Evolutionary conservation across 2,113 vertebrate genomes (phyloP).

Genomic region (Thalassarche chlororhynchos): DNA sequence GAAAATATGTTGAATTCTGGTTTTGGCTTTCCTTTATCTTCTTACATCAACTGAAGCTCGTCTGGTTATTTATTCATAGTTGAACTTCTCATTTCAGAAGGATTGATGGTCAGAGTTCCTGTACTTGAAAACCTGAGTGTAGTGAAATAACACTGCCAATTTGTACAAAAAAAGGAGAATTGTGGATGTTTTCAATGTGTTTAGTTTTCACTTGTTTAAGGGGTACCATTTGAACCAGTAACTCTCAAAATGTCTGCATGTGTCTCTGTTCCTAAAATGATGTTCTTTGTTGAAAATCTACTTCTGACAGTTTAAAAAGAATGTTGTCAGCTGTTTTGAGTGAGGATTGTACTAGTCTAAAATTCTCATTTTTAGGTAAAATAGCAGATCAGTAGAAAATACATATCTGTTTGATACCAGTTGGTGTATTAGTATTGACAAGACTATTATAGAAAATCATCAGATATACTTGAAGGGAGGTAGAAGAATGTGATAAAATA

Average conservation of each 20-base stretch:
- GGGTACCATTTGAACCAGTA: neutral
- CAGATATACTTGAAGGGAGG: neutral
- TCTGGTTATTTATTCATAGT: neutral
- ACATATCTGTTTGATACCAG: neutral
- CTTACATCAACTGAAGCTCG: neutral
- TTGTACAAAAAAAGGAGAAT: neutral
- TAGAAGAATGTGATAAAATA: neutral
- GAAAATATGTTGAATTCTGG: neutral
- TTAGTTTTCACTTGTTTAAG: neutral
- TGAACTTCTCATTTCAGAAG: neutral
- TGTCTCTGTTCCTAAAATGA: neutral
- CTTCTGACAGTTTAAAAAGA: neutral
- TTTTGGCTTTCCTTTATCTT: neutral
- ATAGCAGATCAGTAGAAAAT: neutral
- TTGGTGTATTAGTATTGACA: neutral
- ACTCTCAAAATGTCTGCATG: neutral
- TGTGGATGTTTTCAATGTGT: neutral
- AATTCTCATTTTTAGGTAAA: neutral
- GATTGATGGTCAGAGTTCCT: neutral
- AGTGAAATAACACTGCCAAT: neutral
- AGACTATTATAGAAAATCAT: neutral
- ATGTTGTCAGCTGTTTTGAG: neutral
- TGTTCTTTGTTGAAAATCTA: neutral
- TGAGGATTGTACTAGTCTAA: neutral
- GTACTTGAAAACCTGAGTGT: neutral